Evolutionary conservation across 2,888 invertebrate genomes (phyloP), one percentile per base, ranked within the genome.

Genomic region (Drosophila maculinotata): DNA sequence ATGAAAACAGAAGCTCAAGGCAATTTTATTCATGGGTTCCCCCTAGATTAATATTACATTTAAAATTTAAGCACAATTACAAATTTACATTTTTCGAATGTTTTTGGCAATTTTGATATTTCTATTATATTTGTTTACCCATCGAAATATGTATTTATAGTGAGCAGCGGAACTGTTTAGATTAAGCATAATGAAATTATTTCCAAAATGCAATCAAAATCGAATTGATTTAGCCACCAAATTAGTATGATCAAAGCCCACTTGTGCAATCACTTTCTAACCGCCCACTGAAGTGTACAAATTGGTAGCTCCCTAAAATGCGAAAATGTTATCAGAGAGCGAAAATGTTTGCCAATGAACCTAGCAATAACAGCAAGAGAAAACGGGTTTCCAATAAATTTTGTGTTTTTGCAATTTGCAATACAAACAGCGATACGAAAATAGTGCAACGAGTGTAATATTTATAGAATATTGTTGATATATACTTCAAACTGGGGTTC

Each of bases 161-260:
- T 10, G 8, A 17, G 15, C 26, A 17, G 15, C 30, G 23, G 17
- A 25, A 9, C 36, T 44, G 26, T 45, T 39, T 65, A 39, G 10
- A 64, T 30, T 30, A 14, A 9, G 39, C 44, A 7, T 31, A 72
- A 69, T 58, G 49, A 48, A 73, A 58, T 74, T 15, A 53, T 48
- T 15, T 6, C 12, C 9, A 6, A 47, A 68, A 38, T 25, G 41
- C 62, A 60, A 81, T 79, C 35, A 54, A 59, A 56, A 47, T 15
- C 30, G 31, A 54, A 63, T 82, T 74, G 59, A 75, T 82, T 78
- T 67, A 45, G 26, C 31, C 35, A 4, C 31, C 23, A 52, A 66
- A 68, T 59, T 53, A 57, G 52, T 26, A 45, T 59, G 28, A 67
- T 67, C 68, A 60, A 53, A 35, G 33, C n/a, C 38, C 14, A 23